These are phyloP conservation scores for Isotomurus palustris DNA, from an alignment of 2,888 invertebrate genomes.

Conservation along the genomic window DNA sequence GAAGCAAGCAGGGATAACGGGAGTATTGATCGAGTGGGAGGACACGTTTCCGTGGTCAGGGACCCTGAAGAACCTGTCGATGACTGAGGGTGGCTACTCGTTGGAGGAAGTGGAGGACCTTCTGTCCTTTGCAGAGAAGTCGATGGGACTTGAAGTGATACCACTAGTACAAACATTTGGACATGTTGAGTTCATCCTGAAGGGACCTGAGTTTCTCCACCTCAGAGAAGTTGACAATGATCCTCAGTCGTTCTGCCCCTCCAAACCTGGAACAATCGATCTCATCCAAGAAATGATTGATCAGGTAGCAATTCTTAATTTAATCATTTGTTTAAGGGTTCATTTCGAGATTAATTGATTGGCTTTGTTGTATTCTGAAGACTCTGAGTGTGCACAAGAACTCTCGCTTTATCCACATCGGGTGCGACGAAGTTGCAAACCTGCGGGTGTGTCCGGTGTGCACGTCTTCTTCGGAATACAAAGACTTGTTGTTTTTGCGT, in stretches of 20 bases:
- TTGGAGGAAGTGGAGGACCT: constrained; percentile 63
- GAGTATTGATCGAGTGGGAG: constrained; percentile 71
- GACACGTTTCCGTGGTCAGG: constrained; percentile 78
- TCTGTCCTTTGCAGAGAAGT: constrained; percentile 61
- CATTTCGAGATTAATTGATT: background rate
- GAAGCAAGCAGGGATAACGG: constrained; percentile 56
- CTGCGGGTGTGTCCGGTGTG: constrained; percentile 65
- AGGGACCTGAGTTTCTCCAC: constrained; percentile 62
- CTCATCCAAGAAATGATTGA: constrained; percentile 65
- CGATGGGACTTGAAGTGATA: constrained; percentile 63
- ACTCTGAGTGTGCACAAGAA: constrained; percentile 49
- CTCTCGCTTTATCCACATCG: constrained; percentile 62
- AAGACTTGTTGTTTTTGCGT: constrained; percentile 61
- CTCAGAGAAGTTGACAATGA: constrained; percentile 63
- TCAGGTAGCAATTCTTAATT: constrained; percentile 56
- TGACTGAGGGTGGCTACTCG: constrained; percentile 62
- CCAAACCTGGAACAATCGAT: constrained; percentile 58
- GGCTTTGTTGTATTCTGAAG: constrained; percentile 44
- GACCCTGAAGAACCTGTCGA: constrained; percentile 55
- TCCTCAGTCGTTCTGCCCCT: constrained; percentile 71
- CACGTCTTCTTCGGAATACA: constrained; percentile 45
- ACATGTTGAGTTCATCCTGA: constrained; percentile 77
- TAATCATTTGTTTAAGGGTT: background rate
- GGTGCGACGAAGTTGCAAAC: constrained; percentile 69
- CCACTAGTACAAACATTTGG: constrained; percentile 84